Evolutionary conservation across 2,113 vertebrate genomes (phyloP), one percentile per base, ranked within the genome.

Genomic region (Paradisaea rubra): DNA sequence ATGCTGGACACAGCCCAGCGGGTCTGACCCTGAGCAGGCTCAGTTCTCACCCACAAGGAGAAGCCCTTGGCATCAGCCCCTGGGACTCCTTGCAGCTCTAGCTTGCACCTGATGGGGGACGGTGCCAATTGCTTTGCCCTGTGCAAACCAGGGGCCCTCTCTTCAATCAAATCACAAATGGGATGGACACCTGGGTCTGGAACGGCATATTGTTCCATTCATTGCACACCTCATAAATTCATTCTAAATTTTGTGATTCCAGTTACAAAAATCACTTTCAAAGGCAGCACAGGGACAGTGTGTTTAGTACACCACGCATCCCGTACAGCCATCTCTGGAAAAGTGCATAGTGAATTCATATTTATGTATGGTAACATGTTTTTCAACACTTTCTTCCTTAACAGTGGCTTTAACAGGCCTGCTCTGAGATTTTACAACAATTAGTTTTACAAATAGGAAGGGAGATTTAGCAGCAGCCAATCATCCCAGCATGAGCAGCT

Each of bases 51-150:
- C 20, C 35, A 15, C 1, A 1, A 45, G 44, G 6, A 68, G 39
- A n/a, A n/a, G 12, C 7, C 21, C 10, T 42, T 33, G 13, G 30
- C 8, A 2, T 33, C 24, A 33, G 37, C 4, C 42, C 3, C 27
- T 22, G 23, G 27, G 15, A 64, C 39, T 59, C 11, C 83, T 45
- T 1, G 0, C 17, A 64, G 42, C 11, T 28, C 31, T 28, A 60
- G 27, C 27, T 27, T 27, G 66, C 0, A 2, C 25, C 7, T 28
- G 37, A 14, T 14, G 17, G 13, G 13, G 7, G 4, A 50, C 0
- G 0, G 33, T 60, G 45, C 39, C 54, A 69, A 39, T 6, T 23
- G 35, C 20, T 49, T 7, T 0, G 28, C 24, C 11, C 12, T 23
- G 23, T 21, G 66, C 45, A 65, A 15, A 28, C 11, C 1, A 2